Evolutionary conservation across 2,888 invertebrate species (phyloP).

Genomic region (Clanis bilineata): DNA sequence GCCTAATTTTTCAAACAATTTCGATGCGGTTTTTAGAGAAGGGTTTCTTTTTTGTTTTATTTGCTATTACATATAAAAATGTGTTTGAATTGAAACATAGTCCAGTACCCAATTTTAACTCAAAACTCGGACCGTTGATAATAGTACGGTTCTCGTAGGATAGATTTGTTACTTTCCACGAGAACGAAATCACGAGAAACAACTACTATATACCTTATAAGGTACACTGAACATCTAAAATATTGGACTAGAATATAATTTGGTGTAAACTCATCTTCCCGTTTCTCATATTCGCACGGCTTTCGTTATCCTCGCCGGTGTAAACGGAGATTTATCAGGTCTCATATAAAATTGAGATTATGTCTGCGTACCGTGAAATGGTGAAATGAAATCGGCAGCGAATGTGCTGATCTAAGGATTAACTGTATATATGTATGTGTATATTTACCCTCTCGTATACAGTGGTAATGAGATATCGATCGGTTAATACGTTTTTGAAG

Average conservation of each 20-base stretch:
- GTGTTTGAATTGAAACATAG: too few relatives aligned
- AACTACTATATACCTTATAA: neutral
- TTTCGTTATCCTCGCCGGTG: neutral
- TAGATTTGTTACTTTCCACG: too few relatives aligned
- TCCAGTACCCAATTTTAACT: too few relatives aligned
- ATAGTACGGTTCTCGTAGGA: too few relatives aligned
- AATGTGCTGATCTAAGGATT: conserved; percentile 5
- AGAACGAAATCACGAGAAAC: too few relatives aligned
- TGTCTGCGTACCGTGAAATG: conserved; percentile 8
- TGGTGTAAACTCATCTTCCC: neutral
- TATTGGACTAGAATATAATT: neutral
- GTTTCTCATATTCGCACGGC: neutral
- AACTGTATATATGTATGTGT: neutral
- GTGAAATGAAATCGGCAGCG: conserved; percentile 9
- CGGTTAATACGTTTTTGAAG: neutral
- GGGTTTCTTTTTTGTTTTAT: too few relatives aligned
- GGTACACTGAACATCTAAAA: too few relatives aligned
- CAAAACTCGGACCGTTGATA: too few relatives aligned
- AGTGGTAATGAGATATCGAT: neutral
- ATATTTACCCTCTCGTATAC: neutral
- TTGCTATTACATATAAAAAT: too few relatives aligned
- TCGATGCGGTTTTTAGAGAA: too few relatives aligned
- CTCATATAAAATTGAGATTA: conserved; percentile 10
- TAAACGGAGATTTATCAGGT: conserved; percentile 4
- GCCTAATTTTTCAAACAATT: too few relatives aligned